Evolutionary conservation across 37 sponge, comb jelly and placozoan species (phyloP).

Genomic region (Haliclona indistincta): DNA sequence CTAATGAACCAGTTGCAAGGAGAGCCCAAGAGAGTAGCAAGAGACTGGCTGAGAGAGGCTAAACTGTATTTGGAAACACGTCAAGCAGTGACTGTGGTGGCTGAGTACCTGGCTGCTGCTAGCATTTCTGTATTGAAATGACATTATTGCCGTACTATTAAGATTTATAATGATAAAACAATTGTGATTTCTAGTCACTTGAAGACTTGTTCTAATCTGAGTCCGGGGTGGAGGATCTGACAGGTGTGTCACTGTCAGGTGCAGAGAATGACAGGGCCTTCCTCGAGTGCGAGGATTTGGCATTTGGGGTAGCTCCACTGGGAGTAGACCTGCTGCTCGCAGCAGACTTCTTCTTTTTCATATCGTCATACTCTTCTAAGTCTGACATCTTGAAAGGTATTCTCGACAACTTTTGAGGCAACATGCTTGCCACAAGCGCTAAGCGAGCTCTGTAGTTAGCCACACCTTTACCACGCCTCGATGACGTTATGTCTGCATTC

Average conservation of each 20-base stretch:
- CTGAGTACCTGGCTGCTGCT: constrained; percentile 53
- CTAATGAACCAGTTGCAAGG: constrained; percentile 68
- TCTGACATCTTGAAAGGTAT: constrained; percentile 69
- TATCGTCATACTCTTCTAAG: constrained; percentile 66
- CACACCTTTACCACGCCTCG: no score
- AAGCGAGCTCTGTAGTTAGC: not conserved
- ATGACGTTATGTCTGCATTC: no score
- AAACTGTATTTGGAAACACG: constrained; percentile 69
- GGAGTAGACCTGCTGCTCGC: not conserved
- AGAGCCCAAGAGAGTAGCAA: constrained; percentile 75
- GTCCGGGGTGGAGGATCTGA: constrained; percentile 41
- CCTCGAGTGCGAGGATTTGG: not conserved
- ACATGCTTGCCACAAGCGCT: constrained; percentile 18
- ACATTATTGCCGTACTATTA: not conserved
- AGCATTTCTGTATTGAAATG: constrained; percentile 17
- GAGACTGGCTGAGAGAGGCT: constrained; percentile 84
- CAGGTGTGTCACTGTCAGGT: not conserved
- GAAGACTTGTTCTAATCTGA: not conserved
- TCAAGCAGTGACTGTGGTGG: constrained; percentile 68
- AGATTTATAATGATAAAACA: no score
- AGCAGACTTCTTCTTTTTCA: constrained; percentile 20
- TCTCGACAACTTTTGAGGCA: constrained; percentile 64
- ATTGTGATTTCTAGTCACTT: not conserved
- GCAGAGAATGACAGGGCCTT: not conserved
- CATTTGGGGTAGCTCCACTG: not conserved